phyloP scores from a whole-genome alignment of 30 jellyfish, hydroid and myxozoan species.

The Sanderia malayensis region DNA sequence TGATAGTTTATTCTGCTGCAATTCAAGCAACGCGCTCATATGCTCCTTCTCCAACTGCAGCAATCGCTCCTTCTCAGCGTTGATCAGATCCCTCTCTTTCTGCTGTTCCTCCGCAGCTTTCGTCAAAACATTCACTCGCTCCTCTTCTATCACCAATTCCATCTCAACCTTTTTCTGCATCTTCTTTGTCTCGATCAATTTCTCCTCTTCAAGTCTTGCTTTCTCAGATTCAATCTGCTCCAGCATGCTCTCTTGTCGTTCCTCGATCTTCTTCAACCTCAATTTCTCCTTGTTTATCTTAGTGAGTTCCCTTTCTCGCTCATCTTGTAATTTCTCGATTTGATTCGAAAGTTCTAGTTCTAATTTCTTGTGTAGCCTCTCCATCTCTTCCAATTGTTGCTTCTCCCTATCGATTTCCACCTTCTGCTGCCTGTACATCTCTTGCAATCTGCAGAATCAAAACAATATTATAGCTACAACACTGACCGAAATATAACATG shows the following conservation, averaged over 20 bases:
- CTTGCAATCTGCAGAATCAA: conserved; percentile 41
- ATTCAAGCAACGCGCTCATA: conserved; percentile 77
- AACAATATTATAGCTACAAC: no score
- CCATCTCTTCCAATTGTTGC: conserved; percentile 88
- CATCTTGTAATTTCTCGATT: conserved; percentile 83
- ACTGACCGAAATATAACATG: no score
- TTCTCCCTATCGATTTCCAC: conserved; percentile 78
- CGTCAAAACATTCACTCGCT: conserved; percentile 68
- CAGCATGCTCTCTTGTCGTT: conserved; percentile 60
- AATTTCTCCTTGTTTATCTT: conserved; percentile 63
- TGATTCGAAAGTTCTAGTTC: conserved; percentile 70
- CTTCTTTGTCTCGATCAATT: conserved; percentile 77
- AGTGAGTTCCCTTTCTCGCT: conserved; percentile 74
- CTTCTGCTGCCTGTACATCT: conserved; percentile 76
- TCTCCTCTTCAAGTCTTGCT: conserved; percentile 71
- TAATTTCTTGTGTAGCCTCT: conserved; percentile 68
- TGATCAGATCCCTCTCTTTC: conserved; percentile 81
- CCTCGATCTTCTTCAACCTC: conserved; percentile 47
- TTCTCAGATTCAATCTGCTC: conserved; percentile 70
- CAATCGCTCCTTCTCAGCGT: conserved; percentile 89
- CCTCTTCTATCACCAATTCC: conserved; percentile 66
- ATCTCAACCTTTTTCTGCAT: conserved; percentile 61
- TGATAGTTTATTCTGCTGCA: conserved; percentile 80
- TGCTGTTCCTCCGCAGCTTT: conserved; percentile 96
- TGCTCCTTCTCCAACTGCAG: conserved; percentile 84